These are phyloP conservation scores for Drosophila prostipennis DNA, from an alignment of 2,888 invertebrate genomes.

Conservation along the genomic window DNA sequence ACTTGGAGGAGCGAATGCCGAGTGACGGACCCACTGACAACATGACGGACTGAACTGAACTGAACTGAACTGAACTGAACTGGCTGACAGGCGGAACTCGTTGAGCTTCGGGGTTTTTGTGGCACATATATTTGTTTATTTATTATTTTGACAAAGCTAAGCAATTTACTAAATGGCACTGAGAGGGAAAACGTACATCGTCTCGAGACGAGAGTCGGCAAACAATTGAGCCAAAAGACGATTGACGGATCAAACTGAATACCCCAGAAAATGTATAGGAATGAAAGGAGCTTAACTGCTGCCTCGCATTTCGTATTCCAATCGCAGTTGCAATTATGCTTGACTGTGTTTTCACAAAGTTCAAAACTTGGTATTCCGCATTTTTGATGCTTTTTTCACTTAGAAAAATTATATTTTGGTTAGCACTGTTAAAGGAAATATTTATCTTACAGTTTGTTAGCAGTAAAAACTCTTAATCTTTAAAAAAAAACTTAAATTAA, in stretches of 20 bases:
- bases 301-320: conserved; percentile 7
- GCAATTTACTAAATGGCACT: conserved; percentile 74
- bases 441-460: too few relatives aligned
- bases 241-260: conserved; percentile 33
- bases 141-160: conserved; percentile 78
- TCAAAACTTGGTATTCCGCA: not conserved
- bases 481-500: too few relatives aligned
- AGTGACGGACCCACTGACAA: conserved; percentile 3
- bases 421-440: too few relatives aligned
- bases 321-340: conserved; percentile 21
- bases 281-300: conserved; percentile 9
- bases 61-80: conserved; percentile 8
- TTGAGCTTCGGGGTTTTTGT: conserved; percentile 37
- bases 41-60: conserved; percentile 9
- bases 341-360: conserved; percentile 20
- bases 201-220: conserved; percentile 57
- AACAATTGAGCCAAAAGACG: conserved; percentile 54
- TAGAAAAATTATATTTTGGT: not conserved
- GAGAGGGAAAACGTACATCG: conserved; percentile 41
- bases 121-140: conserved; percentile 67
- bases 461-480: too few relatives aligned
- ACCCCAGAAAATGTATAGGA: conserved; percentile 8
- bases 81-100: conserved; percentile 39
- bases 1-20: conserved; percentile 2
- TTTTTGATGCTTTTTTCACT: not conserved